These are phyloP conservation scores for Stramonita haemastoma DNA, from an alignment of 2,888 invertebrate genomes.

Conservation along the genomic window DNA sequence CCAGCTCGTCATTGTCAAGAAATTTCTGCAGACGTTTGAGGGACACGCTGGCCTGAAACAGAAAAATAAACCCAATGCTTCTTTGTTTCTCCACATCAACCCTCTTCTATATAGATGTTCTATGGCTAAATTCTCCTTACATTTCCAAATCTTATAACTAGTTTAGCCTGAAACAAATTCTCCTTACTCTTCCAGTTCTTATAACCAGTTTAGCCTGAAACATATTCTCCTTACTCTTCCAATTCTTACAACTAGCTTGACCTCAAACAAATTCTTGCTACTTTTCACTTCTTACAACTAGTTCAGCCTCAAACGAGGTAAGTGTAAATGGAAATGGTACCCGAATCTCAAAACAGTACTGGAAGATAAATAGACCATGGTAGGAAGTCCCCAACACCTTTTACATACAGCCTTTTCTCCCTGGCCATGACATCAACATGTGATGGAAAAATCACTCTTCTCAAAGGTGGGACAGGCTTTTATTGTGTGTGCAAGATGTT, in stretches of 20 bases:
- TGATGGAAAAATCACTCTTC: no score
- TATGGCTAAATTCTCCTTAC: background rate
- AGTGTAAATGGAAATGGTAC: no score
- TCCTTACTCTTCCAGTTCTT: background rate
- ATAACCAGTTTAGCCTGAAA: no score
- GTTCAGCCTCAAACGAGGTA: no score
- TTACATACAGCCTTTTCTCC: no score
- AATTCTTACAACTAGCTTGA: background rate
- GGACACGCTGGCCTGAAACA: slow-evolving; percentile 83
- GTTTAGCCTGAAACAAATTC: background rate
- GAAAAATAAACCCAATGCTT: background rate
- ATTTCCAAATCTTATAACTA: background rate
- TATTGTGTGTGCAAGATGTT: no score
- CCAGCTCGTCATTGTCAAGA: slow-evolving; percentile 93
- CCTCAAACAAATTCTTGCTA: background rate
- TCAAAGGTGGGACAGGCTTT: no score
- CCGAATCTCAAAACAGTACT: no score
- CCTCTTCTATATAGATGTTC: no score
- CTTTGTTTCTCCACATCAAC: background rate
- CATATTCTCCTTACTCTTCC: background rate
- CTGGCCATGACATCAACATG: no score
- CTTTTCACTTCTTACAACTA: background rate
- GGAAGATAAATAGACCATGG: no score
- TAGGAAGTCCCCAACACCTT: no score
- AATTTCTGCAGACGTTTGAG: slow-evolving; percentile 93